phyloP scores from a whole-genome alignment of 2,888 invertebrate genomes.

The Ophraella communa region DNA sequence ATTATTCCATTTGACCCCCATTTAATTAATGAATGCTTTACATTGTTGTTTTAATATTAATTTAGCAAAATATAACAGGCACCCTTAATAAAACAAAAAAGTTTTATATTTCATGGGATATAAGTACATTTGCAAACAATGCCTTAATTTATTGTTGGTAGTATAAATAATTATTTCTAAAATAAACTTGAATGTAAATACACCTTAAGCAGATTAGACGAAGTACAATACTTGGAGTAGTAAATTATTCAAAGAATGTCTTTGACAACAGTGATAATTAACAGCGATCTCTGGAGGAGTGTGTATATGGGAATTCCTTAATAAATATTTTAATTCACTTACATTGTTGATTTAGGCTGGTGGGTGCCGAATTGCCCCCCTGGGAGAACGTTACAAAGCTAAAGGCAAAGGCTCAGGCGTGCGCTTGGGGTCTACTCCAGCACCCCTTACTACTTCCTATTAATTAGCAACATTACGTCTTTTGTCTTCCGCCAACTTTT shows the following conservation, averaged over 20 bases:
- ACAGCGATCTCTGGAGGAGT: conserved; percentile 54
- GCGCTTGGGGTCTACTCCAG: conserved; percentile 3
- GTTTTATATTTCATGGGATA: too few species aligned
- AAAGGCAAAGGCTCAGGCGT: conserved; percentile 51
- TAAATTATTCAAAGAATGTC: conserved; percentile 49
- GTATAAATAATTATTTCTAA: too few species aligned
- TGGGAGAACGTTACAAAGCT: conserved; percentile 52
- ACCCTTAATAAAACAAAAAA: too few species aligned
- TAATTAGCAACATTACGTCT: conserved; percentile 59
- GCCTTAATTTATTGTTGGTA: too few species aligned
- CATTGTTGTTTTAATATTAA: too few species aligned
- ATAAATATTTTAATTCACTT: conserved; percentile 62
- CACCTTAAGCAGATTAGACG: not conserved
- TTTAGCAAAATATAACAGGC: too few species aligned
- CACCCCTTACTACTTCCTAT: conserved; percentile 46
- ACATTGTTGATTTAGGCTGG: conserved; percentile 59
- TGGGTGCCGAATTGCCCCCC: conserved; percentile 56
- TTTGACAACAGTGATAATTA: conserved; percentile 56
- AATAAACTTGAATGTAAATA: too few species aligned
- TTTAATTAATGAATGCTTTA: too few species aligned
- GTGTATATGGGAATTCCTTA: conserved; percentile 59
- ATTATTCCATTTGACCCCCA: too few species aligned
- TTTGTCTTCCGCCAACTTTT: conserved; percentile 42
- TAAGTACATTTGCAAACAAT: too few species aligned
- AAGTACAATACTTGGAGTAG: not conserved